Evolutionary conservation across 2,888 invertebrate genomes (phyloP), one percentile per base, ranked within the genome.

Genomic region (Macropis europaea): DNA sequence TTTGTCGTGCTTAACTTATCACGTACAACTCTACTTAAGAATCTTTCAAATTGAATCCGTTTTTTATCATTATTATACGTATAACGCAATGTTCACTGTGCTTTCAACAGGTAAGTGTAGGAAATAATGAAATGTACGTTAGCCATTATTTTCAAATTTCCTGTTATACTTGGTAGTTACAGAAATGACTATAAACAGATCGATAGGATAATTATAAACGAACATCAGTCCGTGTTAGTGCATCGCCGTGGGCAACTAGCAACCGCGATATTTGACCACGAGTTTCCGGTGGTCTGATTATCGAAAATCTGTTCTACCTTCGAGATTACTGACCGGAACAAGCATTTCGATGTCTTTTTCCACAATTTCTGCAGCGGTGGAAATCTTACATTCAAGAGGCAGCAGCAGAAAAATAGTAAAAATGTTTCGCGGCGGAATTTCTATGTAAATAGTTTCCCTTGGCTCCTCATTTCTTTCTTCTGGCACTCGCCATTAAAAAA

Each of bases 291-390:
- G 34, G 64, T 67, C 38, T 11, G 32, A 63, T 32, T 67, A 73
- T 73, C 59, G 70, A 73, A 72, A 56, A 60, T 63, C 64, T 63
- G 19, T 64, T 70, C 60, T 28, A 61, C 52, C 63, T 45, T 64
- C 48, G 38, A 54, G 56, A 56, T 62, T 62, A 32, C 24, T 78
- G 72, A 72, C 67, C 75, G 73, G 66, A 72, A 62, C 54, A 34
- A 42, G 22, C 15, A 50, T 40, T 48, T 28, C 57, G 36, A 11
- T 15, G 53, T 57, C 50, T 42, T 28, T 62, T 72, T 53, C 22
- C 48, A 47, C 40, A 13, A 36, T 50, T 60, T 32, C 32, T 30
- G 50, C 50, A 17, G 42, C 50, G 40, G 13, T 48, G 70, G 28
- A 63, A 63, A 57, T 70, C 54, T 45, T 54, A 50, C 73, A 28